A percentile compares a stretch with the other conserved stretches of the same genome.
Conservation (phyloP, 2,797 vertebrate genomes). For the Mionectes olivaceus region DNA sequence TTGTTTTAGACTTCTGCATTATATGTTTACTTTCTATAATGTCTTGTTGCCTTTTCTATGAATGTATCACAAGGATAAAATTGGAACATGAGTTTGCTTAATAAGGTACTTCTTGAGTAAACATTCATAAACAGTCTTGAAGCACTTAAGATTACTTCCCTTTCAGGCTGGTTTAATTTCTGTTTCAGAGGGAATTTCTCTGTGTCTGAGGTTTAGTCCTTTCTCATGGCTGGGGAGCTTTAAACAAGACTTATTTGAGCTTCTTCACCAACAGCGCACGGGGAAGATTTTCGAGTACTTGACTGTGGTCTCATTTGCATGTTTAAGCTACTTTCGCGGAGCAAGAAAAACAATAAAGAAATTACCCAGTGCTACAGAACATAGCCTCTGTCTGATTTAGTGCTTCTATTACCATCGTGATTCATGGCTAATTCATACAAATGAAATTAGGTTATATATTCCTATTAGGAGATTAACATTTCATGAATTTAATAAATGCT, state of each 20-base stretch:
- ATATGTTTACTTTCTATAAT: background rate
- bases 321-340: background rate
- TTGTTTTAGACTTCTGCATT: background rate
- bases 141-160: background rate
- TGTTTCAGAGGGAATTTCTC: background rate
- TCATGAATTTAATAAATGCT: constrained; percentile 58
- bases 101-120: background rate
- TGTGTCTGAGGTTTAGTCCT: background rate
- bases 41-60: background rate
- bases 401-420: constrained; percentile 31
- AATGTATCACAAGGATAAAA: background rate
- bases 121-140: background rate
- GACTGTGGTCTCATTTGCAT: constrained; percentile 3
- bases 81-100: background rate
- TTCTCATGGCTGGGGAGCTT: background rate
- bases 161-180: background rate
- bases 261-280: background rate
- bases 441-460: constrained; percentile 50
- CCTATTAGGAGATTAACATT: constrained; percentile 60
- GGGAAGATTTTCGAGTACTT: background rate
- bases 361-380: background rate
- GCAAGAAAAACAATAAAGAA: constrained; percentile 38
- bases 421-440: constrained; percentile 49
- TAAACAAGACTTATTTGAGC: background rate
- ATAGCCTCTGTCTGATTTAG: constrained; percentile 18